phyloP scores from a whole-genome alignment of 2,113 vertebrate genomes.

The Halcyon senegalensis region DNA sequence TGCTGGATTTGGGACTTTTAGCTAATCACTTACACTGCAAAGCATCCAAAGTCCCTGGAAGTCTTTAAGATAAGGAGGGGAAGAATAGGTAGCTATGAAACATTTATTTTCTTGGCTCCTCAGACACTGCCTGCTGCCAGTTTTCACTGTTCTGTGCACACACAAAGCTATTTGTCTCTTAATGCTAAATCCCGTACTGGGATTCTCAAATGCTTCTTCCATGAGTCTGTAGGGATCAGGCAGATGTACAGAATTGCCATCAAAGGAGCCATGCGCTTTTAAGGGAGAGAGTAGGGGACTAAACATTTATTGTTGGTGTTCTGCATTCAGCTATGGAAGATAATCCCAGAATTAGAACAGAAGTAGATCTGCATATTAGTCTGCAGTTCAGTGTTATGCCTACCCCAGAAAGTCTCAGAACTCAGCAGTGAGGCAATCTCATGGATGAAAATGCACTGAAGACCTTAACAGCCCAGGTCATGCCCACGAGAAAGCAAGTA shows the following conservation, averaged over 20 bases:
- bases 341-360: neutral
- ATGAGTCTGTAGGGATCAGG: neutral
- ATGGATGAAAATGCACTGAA: neutral
- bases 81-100: slow-evolving; percentile 18
- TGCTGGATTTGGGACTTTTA: neutral
- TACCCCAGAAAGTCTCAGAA: neutral
- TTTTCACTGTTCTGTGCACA: neutral
- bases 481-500: neutral
- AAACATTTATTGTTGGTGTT: neutral
- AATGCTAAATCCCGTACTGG: neutral
- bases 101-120: slow-evolving; percentile 22
- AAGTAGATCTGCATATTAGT: neutral
- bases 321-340: neutral
- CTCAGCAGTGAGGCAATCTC: neutral
- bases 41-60: neutral
- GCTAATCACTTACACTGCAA: neutral
- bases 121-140: neutral
- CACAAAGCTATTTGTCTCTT: slow-evolving; percentile 6
- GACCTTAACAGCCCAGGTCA: neutral
- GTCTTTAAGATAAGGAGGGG: neutral
- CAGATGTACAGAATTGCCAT: neutral
- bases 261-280: neutral
- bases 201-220: neutral
- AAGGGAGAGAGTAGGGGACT: neutral
- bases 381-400: neutral